These are phyloP conservation scores for Aspidiotus destructor DNA, from an alignment of 2,888 invertebrate genomes.

Conservation along the genomic window DNA sequence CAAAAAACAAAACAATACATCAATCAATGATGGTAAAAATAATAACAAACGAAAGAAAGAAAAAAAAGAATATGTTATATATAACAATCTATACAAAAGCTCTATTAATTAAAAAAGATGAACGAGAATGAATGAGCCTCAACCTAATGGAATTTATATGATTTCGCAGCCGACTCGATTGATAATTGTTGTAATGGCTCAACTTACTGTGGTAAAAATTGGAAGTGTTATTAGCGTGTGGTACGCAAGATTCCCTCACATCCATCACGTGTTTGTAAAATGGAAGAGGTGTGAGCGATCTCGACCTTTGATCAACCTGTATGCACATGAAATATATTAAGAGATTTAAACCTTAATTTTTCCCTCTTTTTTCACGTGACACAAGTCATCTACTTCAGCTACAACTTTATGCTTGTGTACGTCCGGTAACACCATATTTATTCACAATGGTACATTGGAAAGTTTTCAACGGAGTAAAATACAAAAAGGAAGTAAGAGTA, in stretches of 20 bases:
- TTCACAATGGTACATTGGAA: too few species aligned
- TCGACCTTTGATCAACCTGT: conserved; percentile 54
- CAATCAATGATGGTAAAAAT: too few species aligned
- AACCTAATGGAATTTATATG: conserved; percentile 18
- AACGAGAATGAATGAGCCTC: conserved; percentile 28
- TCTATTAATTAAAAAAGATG: conserved; percentile 19
- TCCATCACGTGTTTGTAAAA: conserved; percentile 20
- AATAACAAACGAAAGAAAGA: not conserved
- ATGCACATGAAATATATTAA: not conserved
- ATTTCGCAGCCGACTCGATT: conserved; percentile 14
- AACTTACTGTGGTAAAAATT: conserved; percentile 25
- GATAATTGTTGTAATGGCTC: not conserved
- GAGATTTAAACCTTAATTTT: too few species aligned
- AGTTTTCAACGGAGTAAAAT: too few species aligned
- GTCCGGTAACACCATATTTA: too few species aligned
- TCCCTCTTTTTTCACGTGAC: too few species aligned
- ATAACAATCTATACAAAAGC: not conserved
- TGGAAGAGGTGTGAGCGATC: conserved; percentile 53
- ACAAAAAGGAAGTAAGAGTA: too few species aligned
- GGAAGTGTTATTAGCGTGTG: conserved; percentile 1
- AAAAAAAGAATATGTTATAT: not conserved
- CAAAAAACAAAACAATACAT: not conserved
- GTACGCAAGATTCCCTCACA: not conserved
- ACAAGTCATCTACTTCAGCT: too few species aligned
- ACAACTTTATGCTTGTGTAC: too few species aligned